Percentiles rank a stretch among this genome's conserved stretches.
Evolutionary conservation across 2,797 vertebrate species (phyloP).

Genomic region (Macrochelys suwanniensis): DNA sequence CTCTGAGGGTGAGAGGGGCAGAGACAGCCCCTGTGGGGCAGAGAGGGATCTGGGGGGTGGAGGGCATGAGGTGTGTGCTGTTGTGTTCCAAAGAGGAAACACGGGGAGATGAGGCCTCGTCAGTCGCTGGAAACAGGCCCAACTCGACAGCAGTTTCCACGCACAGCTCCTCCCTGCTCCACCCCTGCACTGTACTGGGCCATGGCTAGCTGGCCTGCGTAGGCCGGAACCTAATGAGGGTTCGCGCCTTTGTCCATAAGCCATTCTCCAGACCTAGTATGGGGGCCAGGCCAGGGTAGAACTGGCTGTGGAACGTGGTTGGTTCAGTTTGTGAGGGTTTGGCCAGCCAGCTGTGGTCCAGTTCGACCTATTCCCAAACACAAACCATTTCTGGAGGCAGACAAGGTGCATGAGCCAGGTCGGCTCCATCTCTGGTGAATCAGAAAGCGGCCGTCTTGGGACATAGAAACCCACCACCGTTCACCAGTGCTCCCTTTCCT

Average conservation of each 20-base stretch:
- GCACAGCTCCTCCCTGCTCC: not conserved
- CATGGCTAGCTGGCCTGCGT: not conserved
- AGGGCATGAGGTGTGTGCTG: not conserved
- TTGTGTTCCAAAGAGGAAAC: not conserved
- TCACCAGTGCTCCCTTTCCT: not conserved
- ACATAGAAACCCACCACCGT: not conserved
- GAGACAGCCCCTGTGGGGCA: too few species aligned
- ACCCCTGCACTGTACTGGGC: not conserved
- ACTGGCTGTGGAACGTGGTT: not conserved
- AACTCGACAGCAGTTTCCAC: not conserved
- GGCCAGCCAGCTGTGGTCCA: not conserved
- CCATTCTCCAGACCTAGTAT: not conserved
- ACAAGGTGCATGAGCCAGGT: not conserved
- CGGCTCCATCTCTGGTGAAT: not conserved
- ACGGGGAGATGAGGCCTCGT: not conserved
- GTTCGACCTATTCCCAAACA: not conserved
- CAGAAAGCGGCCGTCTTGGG: not conserved
- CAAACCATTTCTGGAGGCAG: not conserved
- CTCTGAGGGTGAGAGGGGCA: not conserved
- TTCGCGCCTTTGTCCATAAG: not conserved
- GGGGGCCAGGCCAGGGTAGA: not conserved
- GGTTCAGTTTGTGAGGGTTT: not conserved
- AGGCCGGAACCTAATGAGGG: not conserved
- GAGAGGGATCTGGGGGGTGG: not conserved
- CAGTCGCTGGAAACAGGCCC: not conserved